Conservation (phyloP, 2,113 vertebrate genomes). For the Cnemophilus loriae region DNA sequence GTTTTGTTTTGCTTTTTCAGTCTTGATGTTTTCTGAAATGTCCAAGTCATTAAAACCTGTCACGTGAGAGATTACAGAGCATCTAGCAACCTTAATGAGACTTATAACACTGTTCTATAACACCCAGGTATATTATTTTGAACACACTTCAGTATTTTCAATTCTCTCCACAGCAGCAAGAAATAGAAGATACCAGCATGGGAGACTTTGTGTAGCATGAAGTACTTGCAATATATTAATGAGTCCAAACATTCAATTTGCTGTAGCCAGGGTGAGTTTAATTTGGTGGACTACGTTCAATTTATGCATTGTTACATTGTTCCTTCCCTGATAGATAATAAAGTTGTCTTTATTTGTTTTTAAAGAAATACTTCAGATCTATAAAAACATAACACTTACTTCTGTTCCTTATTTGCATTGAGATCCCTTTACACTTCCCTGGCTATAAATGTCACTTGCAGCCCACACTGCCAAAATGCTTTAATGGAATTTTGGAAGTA, state of each 20-base stretch:
- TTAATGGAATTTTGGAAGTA: neutral
- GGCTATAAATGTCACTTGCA: neutral
- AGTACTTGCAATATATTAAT: neutral
- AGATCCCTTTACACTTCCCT: neutral
- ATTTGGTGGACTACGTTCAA: neutral
- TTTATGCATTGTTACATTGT: neutral
- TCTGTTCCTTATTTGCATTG: constrained; percentile 12
- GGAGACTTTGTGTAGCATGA: neutral
- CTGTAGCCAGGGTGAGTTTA: neutral
- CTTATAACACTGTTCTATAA: neutral
- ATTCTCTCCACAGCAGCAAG: neutral
- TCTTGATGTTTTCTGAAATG: neutral
- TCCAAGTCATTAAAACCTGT: neutral
- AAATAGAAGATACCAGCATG: neutral
- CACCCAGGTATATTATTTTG: neutral
- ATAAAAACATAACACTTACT: neutral
- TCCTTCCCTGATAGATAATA: neutral
- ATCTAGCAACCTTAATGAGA: neutral
- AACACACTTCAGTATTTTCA: neutral
- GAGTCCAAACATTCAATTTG: neutral
- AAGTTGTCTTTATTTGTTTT: constrained; percentile 19
- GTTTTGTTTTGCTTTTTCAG: neutral
- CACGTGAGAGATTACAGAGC: neutral
- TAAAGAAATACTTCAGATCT: constrained; percentile 10
- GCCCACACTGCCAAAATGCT: neutral